phyloP scores from a whole-genome alignment of 1,140 invertebrate species.

The Pomacea maculata region DNA sequence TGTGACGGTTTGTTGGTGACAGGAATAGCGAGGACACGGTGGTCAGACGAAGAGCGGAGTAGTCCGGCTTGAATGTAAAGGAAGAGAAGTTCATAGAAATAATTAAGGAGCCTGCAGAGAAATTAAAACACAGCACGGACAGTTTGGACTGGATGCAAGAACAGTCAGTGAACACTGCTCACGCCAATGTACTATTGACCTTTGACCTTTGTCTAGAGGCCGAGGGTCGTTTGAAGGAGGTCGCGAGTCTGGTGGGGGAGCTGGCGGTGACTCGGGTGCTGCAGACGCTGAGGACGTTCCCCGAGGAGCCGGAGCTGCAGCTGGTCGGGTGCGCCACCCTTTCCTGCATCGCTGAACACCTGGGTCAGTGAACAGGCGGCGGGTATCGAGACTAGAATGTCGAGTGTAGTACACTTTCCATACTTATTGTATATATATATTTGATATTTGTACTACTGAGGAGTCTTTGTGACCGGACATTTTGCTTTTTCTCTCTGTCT shows the following conservation, averaged over 20 bases:
- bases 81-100: background rate
- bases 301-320: constrained; percentile 15
- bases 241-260: background rate
- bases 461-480: background rate
- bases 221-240: background rate
- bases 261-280: constrained; percentile 11
- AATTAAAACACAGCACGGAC: background rate
- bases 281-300: constrained; percentile 12
- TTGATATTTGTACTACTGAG: background rate
- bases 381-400: too few species aligned
- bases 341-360: constrained; percentile 21
- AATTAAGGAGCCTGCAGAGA: too few species aligned
- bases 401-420: background rate
- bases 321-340: constrained; percentile 21
- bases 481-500: background rate
- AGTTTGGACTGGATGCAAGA: background rate
- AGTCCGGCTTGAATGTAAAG: background rate
- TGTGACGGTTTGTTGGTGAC: background rate
- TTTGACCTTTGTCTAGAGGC: background rate
- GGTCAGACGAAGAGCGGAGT: background rate
- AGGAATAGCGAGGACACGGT: background rate
- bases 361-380: background rate
- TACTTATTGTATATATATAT: too few species aligned
- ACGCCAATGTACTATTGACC: background rate
- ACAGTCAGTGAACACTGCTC: background rate